Evolutionary conservation across 2,888 invertebrate genomes (phyloP).

Genomic region (Drosophila pseudotalamancana): DNA sequence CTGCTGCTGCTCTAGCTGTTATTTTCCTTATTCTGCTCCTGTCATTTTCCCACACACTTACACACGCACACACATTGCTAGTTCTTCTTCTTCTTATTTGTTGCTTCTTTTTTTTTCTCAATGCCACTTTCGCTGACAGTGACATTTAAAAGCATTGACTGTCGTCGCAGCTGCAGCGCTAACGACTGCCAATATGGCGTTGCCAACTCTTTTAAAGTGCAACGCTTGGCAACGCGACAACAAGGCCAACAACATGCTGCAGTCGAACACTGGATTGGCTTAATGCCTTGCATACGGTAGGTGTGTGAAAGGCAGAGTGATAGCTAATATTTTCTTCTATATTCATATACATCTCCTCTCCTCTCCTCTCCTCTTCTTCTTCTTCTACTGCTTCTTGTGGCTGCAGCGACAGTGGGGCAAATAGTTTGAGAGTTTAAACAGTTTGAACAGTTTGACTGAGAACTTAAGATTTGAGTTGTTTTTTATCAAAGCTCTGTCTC

Average conservation of each 20-base stretch:
- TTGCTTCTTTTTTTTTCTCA: too few species aligned
- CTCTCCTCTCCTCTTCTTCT: too few species aligned
- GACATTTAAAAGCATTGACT: conserved; percentile 64
- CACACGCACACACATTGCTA: conserved; percentile 6
- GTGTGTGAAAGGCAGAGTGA: neutral
- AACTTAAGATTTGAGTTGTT: conserved; percentile 34
- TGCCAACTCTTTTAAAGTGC: conserved; percentile 20
- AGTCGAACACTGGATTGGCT: conserved; percentile 77
- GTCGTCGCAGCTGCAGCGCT: conserved; percentile 29
- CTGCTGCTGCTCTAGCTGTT: conserved; percentile 18
- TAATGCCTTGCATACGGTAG: conserved; percentile 15
- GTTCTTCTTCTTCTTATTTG: conserved; percentile 12
- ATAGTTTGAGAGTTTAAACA: conserved; percentile 54
- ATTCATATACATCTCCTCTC: too few species aligned
- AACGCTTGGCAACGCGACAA: conserved; percentile 55
- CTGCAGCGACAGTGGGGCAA: conserved; percentile 25
- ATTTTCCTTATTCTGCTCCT: neutral
- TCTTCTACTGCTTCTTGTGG: too few species aligned
- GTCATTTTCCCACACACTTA: neutral
- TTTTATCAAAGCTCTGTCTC: too few species aligned
- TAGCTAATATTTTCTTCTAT: conserved; percentile 52
- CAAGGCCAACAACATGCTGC: conserved; percentile 29
- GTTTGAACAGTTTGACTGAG: conserved; percentile 42
- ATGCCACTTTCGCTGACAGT: conserved; percentile 72
- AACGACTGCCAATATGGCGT: conserved; percentile 60